Percentiles rank a stretch among this genome's conserved stretches.
Evolutionary conservation across 2,888 invertebrate genomes (phyloP).

Genomic region (Frankliniella fusca): DNA sequence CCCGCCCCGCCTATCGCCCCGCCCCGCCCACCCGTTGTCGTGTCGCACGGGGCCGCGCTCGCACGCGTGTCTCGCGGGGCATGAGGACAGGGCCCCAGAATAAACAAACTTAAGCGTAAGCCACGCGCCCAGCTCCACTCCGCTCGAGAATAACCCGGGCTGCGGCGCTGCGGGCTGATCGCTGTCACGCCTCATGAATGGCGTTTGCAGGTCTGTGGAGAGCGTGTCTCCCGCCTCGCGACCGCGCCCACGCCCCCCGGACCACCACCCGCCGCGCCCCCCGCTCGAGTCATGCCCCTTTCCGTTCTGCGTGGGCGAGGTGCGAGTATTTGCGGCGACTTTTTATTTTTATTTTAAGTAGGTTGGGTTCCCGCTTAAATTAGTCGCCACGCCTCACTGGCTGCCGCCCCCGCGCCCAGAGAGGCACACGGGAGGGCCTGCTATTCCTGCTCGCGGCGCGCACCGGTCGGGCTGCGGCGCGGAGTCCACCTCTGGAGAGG

Average conservation of each 20-base stretch:
- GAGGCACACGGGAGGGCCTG: background rate
- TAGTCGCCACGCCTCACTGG: background rate
- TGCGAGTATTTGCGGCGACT: background rate
- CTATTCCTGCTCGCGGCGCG: background rate
- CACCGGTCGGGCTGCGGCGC: background rate
- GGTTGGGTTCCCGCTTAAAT: conserved; percentile 1
- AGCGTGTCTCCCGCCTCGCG: too few species aligned
- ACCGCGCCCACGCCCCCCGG: too few species aligned
- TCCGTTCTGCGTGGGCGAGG: background rate
- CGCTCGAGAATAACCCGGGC: background rate
- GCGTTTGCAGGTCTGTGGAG: too few species aligned
- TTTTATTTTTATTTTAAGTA: background rate
- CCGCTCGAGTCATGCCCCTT: too few species aligned
- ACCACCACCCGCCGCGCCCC: too few species aligned
- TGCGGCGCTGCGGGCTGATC: too few species aligned
- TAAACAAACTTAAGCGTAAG: background rate
- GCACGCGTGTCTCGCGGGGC: background rate
- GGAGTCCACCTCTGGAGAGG: background rate
- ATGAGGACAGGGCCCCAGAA: background rate
- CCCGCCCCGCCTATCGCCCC: too few species aligned
- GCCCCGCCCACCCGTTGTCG: too few species aligned
- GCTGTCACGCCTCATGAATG: too few species aligned
- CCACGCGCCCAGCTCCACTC: background rate
- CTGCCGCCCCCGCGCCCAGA: background rate
- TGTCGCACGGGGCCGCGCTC: too few species aligned